phyloP scores from a whole-genome alignment of 2,888 invertebrate genomes.

The Molanna angustata region DNA sequence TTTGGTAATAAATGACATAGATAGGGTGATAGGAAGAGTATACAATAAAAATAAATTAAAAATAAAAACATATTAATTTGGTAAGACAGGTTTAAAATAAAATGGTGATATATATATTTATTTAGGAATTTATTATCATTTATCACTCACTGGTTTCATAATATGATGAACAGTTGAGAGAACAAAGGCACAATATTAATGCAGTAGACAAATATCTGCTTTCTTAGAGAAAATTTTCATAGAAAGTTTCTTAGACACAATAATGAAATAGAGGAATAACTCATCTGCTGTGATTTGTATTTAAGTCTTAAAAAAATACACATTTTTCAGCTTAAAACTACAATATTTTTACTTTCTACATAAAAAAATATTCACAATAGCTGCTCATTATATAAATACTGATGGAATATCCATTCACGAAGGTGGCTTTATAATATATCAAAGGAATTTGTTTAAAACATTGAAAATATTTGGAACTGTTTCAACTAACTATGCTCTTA shows the following conservation, averaged over 20 bases:
- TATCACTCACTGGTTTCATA: slow-evolving; percentile 31
- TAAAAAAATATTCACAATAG: slow-evolving; percentile 26
- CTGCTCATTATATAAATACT: slow-evolving; percentile 30
- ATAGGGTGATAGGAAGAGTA: too few relatives aligned
- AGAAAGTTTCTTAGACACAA: too few relatives aligned
- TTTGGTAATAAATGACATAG: too few relatives aligned
- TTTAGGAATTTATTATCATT: slow-evolving; percentile 32
- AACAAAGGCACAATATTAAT: slow-evolving; percentile 12
- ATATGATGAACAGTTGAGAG: slow-evolving; percentile 17
- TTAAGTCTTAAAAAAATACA: slow-evolving; percentile 17
- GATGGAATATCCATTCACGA: slow-evolving; percentile 23
- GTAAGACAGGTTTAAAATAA: slow-evolving; percentile 11
- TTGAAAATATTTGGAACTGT: too few relatives aligned
- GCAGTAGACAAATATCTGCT: too few relatives aligned
- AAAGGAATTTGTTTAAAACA: too few relatives aligned
- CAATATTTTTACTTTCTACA: slow-evolving; percentile 22
- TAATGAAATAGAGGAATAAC: too few relatives aligned
- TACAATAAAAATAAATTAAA: too few relatives aligned
- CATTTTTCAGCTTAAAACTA: slow-evolving; percentile 22
- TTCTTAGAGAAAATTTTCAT: too few relatives aligned
- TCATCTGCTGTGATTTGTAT: too few relatives aligned
- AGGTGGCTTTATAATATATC: slow-evolving; percentile 19
- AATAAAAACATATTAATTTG: too few relatives aligned
- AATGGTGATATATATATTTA: slow-evolving; percentile 3
- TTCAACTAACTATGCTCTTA: too few relatives aligned